Conservation (phyloP, 2,888 invertebrate species). For the Drosophila bunnanda region DNA sequence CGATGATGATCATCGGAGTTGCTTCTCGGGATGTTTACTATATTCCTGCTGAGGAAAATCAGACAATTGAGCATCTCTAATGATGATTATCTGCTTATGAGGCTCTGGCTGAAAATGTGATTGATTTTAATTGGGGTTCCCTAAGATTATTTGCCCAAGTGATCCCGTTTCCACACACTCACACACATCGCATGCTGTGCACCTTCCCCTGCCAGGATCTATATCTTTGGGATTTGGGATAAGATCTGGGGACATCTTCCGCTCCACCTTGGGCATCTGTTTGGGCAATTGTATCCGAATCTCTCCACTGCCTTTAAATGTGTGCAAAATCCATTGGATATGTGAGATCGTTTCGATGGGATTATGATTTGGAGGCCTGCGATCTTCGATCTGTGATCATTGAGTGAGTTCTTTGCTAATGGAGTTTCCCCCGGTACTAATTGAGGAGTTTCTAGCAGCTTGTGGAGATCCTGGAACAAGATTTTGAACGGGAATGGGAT, state of each 20-base stretch:
- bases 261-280: neutral
- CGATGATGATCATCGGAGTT: conserved; percentile 11
- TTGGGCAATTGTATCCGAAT: conserved; percentile 30
- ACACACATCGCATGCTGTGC: conserved; percentile 14
- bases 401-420: conserved; percentile 1
- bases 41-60: neutral
- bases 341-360: conserved; percentile 69
- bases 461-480: neutral
- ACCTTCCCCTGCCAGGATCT: conserved; percentile 38
- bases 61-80: neutral
- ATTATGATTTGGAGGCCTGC: conserved; percentile 9
- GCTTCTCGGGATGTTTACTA: neutral
- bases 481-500: neutral
- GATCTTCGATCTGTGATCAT: neutral
- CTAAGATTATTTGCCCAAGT: conserved; percentile 46
- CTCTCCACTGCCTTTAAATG: conserved; percentile 48
- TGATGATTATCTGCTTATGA: conserved; percentile 68
- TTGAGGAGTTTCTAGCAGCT: conserved; percentile 23
- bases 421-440: conserved; percentile 22
- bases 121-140: conserved; percentile 75
- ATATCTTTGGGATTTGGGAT: conserved; percentile 50
- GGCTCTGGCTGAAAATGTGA: conserved; percentile 63
- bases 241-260: conserved; percentile 39
- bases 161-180: conserved; percentile 27
- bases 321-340: conserved; percentile 77